Conservation (phyloP, 2,113 vertebrate genomes). For the Gopherus evgoodei region DNA sequence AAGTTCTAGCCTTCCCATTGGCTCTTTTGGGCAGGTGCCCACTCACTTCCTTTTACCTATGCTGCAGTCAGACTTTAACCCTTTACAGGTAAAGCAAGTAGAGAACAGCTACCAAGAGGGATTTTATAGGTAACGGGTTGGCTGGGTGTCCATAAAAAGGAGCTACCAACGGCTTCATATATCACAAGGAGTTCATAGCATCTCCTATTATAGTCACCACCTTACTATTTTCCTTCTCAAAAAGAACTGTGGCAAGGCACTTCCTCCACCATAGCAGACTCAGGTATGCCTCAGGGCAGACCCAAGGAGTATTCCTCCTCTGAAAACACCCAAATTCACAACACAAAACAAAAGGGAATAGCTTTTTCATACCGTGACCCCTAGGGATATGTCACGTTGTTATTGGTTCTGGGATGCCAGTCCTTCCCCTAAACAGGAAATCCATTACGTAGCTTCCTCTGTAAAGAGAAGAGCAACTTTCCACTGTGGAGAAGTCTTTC, state of each 20-base stretch:
- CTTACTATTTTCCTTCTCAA: not conserved
- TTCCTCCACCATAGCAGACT: not conserved
- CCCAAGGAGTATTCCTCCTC: not conserved
- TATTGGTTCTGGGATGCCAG: not conserved
- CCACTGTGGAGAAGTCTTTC: not conserved
- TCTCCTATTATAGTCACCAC: not conserved
- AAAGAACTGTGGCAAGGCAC: not conserved
- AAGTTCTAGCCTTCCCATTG: too few species aligned
- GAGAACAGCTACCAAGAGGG: too few species aligned
- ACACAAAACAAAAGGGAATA: not conserved
- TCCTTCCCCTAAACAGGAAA: not conserved
- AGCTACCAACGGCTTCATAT: too few species aligned
- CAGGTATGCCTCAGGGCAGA: not conserved
- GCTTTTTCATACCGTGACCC: not conserved
- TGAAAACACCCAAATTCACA: not conserved
- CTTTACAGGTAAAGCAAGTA: too few species aligned
- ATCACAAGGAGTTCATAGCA: not conserved
- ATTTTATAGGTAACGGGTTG: too few species aligned
- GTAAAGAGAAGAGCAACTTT: not conserved
- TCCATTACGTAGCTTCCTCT: not conserved
- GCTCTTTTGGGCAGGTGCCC: too few species aligned
- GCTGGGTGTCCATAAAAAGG: too few species aligned
- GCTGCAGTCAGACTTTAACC: too few species aligned
- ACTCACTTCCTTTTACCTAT: too few species aligned
- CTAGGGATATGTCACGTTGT: not conserved